Conservation (phyloP, 1,140 invertebrate genomes). For the Drosophila pseudoananassae region DNA sequence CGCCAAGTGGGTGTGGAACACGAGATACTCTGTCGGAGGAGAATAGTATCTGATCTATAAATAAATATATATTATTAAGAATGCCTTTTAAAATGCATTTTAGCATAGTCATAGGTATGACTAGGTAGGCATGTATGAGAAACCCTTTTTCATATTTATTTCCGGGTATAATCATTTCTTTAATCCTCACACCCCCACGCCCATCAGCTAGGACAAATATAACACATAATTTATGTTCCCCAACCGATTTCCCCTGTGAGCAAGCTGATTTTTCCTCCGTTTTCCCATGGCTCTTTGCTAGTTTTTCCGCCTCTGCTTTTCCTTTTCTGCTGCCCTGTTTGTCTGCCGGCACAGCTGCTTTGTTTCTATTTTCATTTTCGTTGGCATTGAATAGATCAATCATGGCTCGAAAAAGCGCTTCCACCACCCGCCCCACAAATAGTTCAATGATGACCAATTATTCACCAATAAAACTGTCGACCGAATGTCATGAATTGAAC, state of each 20-base stretch:
- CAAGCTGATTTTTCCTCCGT: conserved; percentile 49
- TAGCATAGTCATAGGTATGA: too few species aligned
- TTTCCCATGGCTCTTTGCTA: conserved; percentile 23
- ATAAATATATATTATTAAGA: not conserved
- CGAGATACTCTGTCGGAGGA: not conserved
- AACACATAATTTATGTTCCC: conserved; percentile 66
- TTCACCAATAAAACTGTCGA: conserved; percentile 79
- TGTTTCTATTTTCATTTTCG: conserved; percentile 74
- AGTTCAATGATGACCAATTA: conserved; percentile 79
- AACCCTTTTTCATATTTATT: conserved; percentile 7
- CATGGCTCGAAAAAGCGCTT: conserved; percentile 45
- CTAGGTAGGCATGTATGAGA: not conserved
- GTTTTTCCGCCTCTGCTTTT: conserved; percentile 18
- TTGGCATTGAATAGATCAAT: conserved; percentile 76
- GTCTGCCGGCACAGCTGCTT: conserved; percentile 62
- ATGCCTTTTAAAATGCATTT: not conserved
- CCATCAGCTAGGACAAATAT: conserved; percentile 37
- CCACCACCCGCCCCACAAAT: conserved; percentile 67
- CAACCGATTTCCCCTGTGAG: conserved; percentile 34
- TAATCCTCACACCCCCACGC: conserved; percentile 54
- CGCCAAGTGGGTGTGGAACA: conserved; percentile 2
- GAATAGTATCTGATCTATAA: not conserved
- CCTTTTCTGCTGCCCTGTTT: conserved; percentile 8
- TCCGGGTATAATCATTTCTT: conserved; percentile 56
- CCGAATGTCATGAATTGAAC: conserved; percentile 72